These are phyloP conservation scores for Phymastichus coffea DNA, from an alignment of 1,140 invertebrate species.

Conservation along the genomic window DNA sequence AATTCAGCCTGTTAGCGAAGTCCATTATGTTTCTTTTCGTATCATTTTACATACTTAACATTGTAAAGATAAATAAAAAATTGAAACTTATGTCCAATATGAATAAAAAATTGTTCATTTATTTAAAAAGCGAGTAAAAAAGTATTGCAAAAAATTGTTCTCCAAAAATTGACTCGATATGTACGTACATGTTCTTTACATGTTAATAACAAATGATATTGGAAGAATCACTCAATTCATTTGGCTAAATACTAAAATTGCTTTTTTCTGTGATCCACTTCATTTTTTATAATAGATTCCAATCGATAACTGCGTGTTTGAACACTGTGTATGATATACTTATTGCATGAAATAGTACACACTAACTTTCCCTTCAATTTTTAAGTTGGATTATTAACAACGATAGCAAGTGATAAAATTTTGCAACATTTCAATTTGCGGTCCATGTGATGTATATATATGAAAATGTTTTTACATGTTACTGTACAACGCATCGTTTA, in stretches of 20 bases:
- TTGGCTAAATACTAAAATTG: not conserved
- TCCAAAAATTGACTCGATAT: not conserved
- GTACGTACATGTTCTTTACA: constrained; percentile 11
- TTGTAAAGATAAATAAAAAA: no score
- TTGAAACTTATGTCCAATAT: no score
- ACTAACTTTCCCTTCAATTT: not conserved
- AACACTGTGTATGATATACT: not conserved
- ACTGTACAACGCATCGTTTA: constrained; percentile 22
- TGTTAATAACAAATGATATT: constrained; percentile 2
- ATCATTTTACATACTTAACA: no score
- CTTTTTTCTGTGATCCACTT: not conserved
- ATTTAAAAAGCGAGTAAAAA: no score
- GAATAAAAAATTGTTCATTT: no score
- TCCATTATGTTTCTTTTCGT: no score
- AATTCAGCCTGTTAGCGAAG: no score
- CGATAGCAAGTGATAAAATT: no score
- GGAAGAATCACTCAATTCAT: not conserved
- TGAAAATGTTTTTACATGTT: constrained; percentile 20
- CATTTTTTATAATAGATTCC: no score
- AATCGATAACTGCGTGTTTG: no score
- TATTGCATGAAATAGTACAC: not conserved
- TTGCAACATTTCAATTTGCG: not conserved
- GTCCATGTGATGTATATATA: no score
- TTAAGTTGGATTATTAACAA: constrained; percentile 3
- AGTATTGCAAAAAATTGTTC: not conserved